phyloP scores from a whole-genome alignment of 2,797 vertebrate species.

The Lagorchestes hirsutus region DNA sequence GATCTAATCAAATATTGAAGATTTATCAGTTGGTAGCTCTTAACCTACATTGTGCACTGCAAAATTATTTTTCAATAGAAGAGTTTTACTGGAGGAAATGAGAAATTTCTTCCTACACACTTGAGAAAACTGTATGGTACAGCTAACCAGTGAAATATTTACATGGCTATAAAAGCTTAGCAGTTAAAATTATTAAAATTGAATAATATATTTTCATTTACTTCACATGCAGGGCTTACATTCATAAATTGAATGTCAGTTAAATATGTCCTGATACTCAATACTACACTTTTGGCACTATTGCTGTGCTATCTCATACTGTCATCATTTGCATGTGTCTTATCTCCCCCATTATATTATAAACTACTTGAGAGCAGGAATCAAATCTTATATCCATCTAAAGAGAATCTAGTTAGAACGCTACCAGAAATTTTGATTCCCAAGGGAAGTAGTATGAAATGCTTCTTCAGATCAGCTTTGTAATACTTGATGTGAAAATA shows the following conservation, averaged over 20 bases:
- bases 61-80: constrained; percentile 44
- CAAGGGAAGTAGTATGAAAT: not conserved
- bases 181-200: constrained; percentile 30
- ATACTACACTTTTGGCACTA: not conserved
- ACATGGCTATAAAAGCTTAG: constrained; percentile 34
- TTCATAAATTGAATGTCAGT: not conserved
- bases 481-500: not conserved
- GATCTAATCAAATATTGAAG: constrained; percentile 33
- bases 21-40: constrained; percentile 5
- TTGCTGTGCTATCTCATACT: not conserved
- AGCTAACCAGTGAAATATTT: constrained; percentile 27
- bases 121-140: constrained; percentile 34
- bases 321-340: not conserved
- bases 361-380: not conserved
- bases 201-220: constrained; percentile 19
- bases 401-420: not conserved
- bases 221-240: not conserved
- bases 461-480: not conserved
- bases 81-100: constrained; percentile 38
- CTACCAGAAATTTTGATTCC: not conserved
- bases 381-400: not conserved
- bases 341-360: not conserved
- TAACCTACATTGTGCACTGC: constrained; percentile 11
- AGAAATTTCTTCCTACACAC: constrained; percentile 27
- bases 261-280: constrained; percentile 5